Evolutionary conservation across 2,888 invertebrate genomes (phyloP), one percentile per base, ranked within the genome.

Genomic region (Polyploca ridens): DNA sequence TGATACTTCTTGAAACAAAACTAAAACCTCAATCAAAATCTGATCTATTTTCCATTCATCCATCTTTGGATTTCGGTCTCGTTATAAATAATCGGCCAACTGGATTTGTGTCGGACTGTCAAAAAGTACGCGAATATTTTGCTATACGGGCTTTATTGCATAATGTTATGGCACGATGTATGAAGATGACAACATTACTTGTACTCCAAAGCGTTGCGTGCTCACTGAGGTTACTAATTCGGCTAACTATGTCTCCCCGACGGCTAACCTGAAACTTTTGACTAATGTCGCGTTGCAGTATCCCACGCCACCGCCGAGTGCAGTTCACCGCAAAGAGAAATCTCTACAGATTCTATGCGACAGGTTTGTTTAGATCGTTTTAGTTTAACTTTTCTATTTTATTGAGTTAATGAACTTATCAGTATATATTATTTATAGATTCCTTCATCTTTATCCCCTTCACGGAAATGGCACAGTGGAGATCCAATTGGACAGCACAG

Each of bases 211-310:
- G 86, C 91, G 94, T 71, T 92, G 86, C 81, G 94, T 94, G 66
- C 90, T 95, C 63, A 91, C 94, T 64, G 95, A 95, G 86, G 91
- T 95, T 63, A 95, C 95, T 58, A 95, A 95, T 81, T 90, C 94
- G 14, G 85, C 91, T 41, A 89, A 87, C 68, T 94, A 94, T 75
- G 93, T 96, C 19, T 96, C 96, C 27, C 96, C 96, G 33, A 96
- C 95, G 65, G 96, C 96, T 71, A 96, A 96, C 88, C 91, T 96
- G 62, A 95, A 96, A 87, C 88, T 96, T 74, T 87, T 96, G 69
- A 96, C 96, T 8, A 95, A 95, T 88, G 95, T 96, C 64, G 96
- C 96, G 13, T 87, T 93, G 82, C 94, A 91, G 69, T 94, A 94
- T 77, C 94, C 94, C 73, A 94, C 94, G 79, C 94, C 94, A 71